Percentiles rank a stretch among this genome's conserved stretches.
These are phyloP conservation scores for Anodontia alba DNA, from an alignment of 2,888 invertebrate genomes.

Conservation along the genomic window DNA sequence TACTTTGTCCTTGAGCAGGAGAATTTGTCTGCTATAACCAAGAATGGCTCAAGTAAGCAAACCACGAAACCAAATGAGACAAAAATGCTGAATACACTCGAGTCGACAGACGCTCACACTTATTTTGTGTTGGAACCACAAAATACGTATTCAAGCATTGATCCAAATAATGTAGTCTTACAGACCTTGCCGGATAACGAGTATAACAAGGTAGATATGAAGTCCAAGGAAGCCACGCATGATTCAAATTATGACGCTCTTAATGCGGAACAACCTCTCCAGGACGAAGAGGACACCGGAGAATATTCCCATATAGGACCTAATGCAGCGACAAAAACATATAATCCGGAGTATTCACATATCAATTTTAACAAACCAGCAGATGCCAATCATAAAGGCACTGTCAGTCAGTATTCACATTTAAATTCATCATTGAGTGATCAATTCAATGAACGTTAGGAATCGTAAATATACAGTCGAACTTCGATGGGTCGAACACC, in stretches of 20 bases:
- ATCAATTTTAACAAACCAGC: neutral
- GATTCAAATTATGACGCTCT: conserved; percentile 1
- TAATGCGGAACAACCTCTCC: neutral
- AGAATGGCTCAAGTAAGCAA: no score
- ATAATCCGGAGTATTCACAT: neutral
- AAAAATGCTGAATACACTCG: no score
- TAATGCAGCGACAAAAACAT: neutral
- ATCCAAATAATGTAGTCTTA: neutral
- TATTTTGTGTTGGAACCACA: neutral
- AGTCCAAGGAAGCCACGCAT: neutral
- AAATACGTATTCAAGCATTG: neutral
- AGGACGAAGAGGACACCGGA: neutral
- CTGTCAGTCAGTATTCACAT: no score
- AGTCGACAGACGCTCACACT: no score
- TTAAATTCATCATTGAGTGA: no score
- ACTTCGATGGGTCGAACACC: no score
- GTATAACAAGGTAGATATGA: neutral
- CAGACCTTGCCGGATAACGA: neutral
- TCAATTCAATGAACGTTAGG: no score
- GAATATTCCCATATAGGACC: neutral
- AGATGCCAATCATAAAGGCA: no score
- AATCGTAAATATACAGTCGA: no score
- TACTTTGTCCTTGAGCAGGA: neutral
- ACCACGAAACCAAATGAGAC: no score
- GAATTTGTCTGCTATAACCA: no score